Evolutionary conservation across 2,888 invertebrate species (phyloP).

Genomic region (Cryptus armator): DNA sequence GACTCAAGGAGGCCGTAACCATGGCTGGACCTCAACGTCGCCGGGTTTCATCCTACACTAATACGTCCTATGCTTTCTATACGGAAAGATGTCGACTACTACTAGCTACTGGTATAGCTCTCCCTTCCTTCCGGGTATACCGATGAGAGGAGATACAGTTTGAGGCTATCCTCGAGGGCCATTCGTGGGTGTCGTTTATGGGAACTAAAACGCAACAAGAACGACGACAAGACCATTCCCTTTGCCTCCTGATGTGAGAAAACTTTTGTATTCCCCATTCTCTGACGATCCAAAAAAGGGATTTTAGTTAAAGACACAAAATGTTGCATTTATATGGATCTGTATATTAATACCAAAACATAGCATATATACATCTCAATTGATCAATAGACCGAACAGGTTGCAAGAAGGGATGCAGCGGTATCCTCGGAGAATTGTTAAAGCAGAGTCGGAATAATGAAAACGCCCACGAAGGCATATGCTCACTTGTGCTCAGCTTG

Average conservation of each 20-base stretch:
- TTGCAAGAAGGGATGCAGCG: not conserved
- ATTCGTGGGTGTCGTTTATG: conserved; percentile 78
- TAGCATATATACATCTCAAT: not conserved
- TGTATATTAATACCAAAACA: not conserved
- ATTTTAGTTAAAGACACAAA: not conserved
- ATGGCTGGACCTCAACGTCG: conserved; percentile 72
- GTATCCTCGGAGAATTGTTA: conserved; percentile 14
- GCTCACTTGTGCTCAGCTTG: conserved; percentile 76
- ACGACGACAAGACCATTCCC: conserved; percentile 62
- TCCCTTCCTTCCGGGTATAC: conserved; percentile 63
- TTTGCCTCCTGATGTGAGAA: conserved; percentile 38
- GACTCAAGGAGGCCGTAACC: conserved; percentile 79
- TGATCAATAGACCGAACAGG: not conserved
- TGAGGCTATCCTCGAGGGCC: conserved; percentile 66
- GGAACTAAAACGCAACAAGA: conserved; percentile 75
- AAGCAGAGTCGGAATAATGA: conserved; percentile 77
- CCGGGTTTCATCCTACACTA: conserved; percentile 64
- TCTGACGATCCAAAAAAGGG: not conserved
- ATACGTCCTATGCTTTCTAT: conserved; percentile 11
- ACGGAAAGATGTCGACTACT: conserved; percentile 2
- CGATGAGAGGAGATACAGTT: conserved; percentile 42
- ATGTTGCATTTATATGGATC: not conserved
- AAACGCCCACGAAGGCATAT: conserved; percentile 82
- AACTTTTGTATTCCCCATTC: conserved; percentile 6
- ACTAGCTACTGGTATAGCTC: conserved; percentile 16